Percentiles rank a stretch among this genome's conserved stretches.
These are phyloP conservation scores for Microtus richardsoni DNA, from an alignment of 2,113 vertebrate species.

Conservation along the genomic window DNA sequence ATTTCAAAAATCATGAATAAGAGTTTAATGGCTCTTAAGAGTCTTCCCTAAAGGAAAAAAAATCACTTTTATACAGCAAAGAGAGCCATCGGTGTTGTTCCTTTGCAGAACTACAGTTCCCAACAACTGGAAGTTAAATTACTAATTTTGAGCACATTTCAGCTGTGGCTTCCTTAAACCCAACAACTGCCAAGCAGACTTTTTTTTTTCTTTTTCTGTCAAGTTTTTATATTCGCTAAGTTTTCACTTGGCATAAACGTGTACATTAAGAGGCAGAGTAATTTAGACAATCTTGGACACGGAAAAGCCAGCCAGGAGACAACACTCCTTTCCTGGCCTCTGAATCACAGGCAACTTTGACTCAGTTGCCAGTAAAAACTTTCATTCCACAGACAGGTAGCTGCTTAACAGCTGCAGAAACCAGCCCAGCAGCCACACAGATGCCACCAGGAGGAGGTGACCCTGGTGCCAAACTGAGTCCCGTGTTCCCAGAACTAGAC, in stretches of 20 bases:
- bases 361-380: conserved; percentile 66
- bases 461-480: conserved; percentile 40
- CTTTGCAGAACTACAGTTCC: no score
- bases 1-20: conserved; percentile 50
- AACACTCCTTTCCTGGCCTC: conserved; percentile 29
- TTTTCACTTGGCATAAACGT: conserved; percentile 73
- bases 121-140: conserved; percentile 66
- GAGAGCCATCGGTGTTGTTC: conserved; percentile 24
- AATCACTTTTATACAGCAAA: conserved; percentile 12
- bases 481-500: conserved; percentile 4
- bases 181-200: conserved; percentile 74
- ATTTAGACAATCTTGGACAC: conserved; percentile 65
- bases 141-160: conserved; percentile 65
- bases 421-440: conserved; percentile 53
- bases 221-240: conserved; percentile 72
- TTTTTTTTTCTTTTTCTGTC: not conserved
- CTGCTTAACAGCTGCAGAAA: conserved; percentile 53
- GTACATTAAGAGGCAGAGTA: conserved; percentile 44
- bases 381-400: conserved; percentile 56
- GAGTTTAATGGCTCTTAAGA: conserved; percentile 14
- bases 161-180: conserved; percentile 72
- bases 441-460: not conserved
- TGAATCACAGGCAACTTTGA: conserved; percentile 68
- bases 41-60: conserved; percentile 48
- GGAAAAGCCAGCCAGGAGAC: conserved; percentile 23